Evolutionary conservation across 2,113 vertebrate genomes (phyloP), one percentile per base, ranked within the genome.

Genomic region (Tragulus kanchil): DNA sequence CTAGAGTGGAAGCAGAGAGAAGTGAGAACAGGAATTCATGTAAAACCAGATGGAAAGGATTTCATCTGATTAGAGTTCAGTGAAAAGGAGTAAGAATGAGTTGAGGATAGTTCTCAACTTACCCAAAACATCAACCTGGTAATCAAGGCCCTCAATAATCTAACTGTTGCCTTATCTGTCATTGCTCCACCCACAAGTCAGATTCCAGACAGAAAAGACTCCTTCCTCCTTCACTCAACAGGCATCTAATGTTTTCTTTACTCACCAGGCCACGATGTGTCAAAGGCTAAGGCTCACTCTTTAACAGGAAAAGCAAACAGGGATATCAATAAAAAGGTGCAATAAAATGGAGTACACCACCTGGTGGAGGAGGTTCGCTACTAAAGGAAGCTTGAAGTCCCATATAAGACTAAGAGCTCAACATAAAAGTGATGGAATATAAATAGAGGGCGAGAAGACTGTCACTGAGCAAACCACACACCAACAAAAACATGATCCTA

Each of bases 391-490:
- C 65, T 89, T 64, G 45, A 56, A 56, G 90, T 97, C 97, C 97
- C 98, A 50, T 97, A 94, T 56, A 90, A 36, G 28, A 69, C 52
- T 85, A 85, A 77, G 65, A 97, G 78, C 23, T 96, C 88, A 64
- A 85, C 73, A 73, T 0, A 4, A 58, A 90, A 82, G 8, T 21
- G 50, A 94, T 16, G 54, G 65, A 52, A 42, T 75, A 67, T 19
- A 96, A 93, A 36, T 89, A 58, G 79, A 14, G 26, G 5, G 42
- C 90, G 6, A 4, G 36, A 10, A 21, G 23, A 59, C 14, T 31
- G 95, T 89, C 67, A 95, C 77, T 87, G 48, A 15, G 26, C 59
- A 94, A 94, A 52, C 36, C 88, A 85, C 11, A 58, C 48, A 90
- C 58, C 16, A 59, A 50, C 83, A 79, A 26, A 45, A 77, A 87